phyloP scores from a whole-genome alignment of 1,140 invertebrate genomes.

The Hyposmocoma kahamanoa region DNA sequence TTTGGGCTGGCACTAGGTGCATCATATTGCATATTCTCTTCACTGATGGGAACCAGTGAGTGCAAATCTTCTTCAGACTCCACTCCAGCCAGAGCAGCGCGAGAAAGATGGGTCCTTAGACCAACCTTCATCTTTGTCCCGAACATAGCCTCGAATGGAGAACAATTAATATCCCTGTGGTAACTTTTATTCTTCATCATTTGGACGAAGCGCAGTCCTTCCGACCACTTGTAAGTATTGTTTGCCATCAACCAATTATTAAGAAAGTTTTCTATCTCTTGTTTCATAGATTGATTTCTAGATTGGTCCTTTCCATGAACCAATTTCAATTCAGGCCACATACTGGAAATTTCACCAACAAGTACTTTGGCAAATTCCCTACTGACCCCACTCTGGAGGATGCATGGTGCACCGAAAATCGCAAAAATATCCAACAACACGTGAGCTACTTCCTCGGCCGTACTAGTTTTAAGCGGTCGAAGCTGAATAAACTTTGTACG shows the following conservation, averaged over 20 bases:
- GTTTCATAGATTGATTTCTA: not conserved
- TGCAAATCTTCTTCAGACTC: not conserved
- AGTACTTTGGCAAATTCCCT: not conserved
- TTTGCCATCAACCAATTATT: conserved; percentile 6
- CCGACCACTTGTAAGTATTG: conserved; percentile 1
- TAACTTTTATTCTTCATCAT: conserved; percentile 6
- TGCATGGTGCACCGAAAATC: conserved; percentile 3
- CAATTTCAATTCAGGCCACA: not conserved
- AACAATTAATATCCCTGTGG: conserved; percentile 5
- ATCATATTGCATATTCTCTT: no score
- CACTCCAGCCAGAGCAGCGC: not conserved
- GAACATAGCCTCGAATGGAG: conserved; percentile 10
- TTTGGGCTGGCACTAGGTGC: no score
- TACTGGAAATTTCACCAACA: not conserved
- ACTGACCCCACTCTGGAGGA: not conserved
- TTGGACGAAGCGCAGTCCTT: conserved; percentile 7
- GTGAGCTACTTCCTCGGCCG: conserved; percentile 23
- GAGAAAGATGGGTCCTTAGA: conserved; percentile 7
- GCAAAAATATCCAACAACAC: conserved; percentile 1
- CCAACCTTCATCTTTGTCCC: conserved; percentile 10
- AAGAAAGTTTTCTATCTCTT: conserved; percentile 7
- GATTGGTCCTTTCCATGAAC: not conserved
- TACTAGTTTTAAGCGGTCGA: conserved; percentile 27
- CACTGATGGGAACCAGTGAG: no score
- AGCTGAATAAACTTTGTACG: conserved; percentile 53